These are phyloP conservation scores for Spermophilus dauricus DNA, from an alignment of 2,113 vertebrate genomes.

Conservation along the genomic window DNA sequence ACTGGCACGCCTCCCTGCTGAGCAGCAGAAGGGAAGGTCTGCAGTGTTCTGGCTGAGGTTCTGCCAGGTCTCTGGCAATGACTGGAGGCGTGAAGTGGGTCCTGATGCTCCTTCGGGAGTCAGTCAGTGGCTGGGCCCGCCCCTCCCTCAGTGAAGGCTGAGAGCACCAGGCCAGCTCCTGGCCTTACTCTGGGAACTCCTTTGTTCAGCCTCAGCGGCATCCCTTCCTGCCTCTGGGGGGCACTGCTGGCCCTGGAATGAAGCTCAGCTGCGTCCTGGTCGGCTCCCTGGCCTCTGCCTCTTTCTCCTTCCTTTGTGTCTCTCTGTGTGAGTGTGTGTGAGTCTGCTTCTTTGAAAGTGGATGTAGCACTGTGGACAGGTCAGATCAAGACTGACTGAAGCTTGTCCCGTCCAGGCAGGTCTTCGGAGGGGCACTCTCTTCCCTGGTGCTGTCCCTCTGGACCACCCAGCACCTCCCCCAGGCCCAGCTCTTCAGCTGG, in stretches of 20 bases:
- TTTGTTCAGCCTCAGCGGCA: slow-evolving; percentile 66
- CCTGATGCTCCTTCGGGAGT: neutral
- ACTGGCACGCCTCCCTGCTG: too few relatives aligned
- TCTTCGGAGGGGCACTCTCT: neutral
- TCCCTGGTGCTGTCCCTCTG: neutral
- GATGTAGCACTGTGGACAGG: too few relatives aligned
- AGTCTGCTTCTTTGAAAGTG: too few relatives aligned
- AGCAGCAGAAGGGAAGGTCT: too few relatives aligned
- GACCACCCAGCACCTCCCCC: slow-evolving; percentile 6
- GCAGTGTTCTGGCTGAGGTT: too few relatives aligned
- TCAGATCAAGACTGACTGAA: neutral
- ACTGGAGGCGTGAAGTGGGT: too few relatives aligned
- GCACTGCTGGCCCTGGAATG: slow-evolving; percentile 87
- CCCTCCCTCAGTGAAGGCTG: neutral
- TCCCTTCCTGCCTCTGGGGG: slow-evolving; percentile 81
- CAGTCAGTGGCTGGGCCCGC: rapidly evolving
- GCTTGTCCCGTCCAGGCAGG: slow-evolving; percentile 45
- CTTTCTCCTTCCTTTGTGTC: slow-evolving; percentile 34
- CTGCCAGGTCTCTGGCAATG: too few relatives aligned
- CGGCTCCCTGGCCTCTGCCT: slow-evolving; percentile 50
- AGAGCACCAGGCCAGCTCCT: neutral
- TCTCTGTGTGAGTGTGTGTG: too few relatives aligned
- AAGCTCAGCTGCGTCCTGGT: slow-evolving; percentile 49
- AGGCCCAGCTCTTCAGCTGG: slow-evolving; percentile 49
- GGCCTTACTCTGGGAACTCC: neutral